phyloP scores from a whole-genome alignment of 2,888 invertebrate genomes.

The Omphaloscelis lunosa region DNA sequence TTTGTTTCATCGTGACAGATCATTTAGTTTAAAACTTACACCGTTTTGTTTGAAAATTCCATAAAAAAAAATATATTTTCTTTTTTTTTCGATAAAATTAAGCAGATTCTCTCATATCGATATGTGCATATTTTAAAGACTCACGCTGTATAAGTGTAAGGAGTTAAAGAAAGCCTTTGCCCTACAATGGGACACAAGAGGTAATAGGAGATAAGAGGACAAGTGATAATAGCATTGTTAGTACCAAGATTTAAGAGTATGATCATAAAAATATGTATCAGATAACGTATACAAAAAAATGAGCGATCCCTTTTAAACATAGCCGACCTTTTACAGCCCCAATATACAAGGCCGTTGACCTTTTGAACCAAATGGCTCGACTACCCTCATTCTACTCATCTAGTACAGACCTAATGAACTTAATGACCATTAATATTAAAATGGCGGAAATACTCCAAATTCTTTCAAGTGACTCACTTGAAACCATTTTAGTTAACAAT shows the following conservation, averaged over 20 bases:
- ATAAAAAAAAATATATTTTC: too few relatives aligned
- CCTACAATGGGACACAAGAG: background rate
- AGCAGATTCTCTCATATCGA: too few relatives aligned
- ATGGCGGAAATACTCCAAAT: slow-evolving; percentile 45
- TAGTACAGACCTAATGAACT: slow-evolving; percentile 34
- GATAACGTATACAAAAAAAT: background rate
- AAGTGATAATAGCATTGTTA: background rate
- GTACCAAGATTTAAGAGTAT: background rate
- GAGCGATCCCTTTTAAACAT: slow-evolving; percentile 25
- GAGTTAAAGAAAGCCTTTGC: background rate
- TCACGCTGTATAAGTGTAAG: background rate
- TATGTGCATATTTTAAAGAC: too few relatives aligned
- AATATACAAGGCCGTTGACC: slow-evolving; percentile 38
- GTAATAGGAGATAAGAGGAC: too few relatives aligned
- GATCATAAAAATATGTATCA: background rate
- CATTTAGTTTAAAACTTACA: too few relatives aligned
- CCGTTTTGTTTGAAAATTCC: too few relatives aligned
- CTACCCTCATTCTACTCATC: slow-evolving; percentile 33
- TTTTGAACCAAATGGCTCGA: background rate
- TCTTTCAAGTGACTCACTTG: slow-evolving; percentile 40
- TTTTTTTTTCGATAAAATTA: too few relatives aligned
- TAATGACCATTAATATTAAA: slow-evolving; percentile 48
- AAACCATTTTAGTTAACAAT: slow-evolving; percentile 44
- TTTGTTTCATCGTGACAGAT: too few relatives aligned
- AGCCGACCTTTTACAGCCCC: slow-evolving; percentile 10